Evolutionary conservation across 1,140 invertebrate species (phyloP).

Genomic region (Zophobas atratus): DNA sequence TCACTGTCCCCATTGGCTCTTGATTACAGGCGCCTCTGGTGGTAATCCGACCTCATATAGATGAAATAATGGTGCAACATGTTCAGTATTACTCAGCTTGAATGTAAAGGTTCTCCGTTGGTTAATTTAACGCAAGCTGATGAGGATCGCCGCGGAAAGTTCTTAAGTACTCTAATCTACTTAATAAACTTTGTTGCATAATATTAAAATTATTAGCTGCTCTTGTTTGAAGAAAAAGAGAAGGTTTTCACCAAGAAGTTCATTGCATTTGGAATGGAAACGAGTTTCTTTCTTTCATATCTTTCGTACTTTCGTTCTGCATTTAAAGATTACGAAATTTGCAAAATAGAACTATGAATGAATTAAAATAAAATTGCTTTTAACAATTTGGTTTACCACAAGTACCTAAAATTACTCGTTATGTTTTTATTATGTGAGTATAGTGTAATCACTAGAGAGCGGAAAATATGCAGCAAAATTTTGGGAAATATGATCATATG

Average conservation of each 20-base stretch:
- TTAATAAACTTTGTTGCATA: slow-evolving; percentile 14
- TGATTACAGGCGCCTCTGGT: background rate
- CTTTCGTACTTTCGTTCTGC: no score
- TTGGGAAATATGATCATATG: no score
- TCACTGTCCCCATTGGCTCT: background rate
- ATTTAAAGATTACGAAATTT: background rate
- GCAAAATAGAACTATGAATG: background rate
- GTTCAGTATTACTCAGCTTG: background rate
- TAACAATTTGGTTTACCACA: no score
- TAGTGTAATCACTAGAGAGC: no score
- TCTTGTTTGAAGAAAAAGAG: background rate
- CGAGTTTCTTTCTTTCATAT: no score
- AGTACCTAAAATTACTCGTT: no score
- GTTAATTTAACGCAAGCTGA: slow-evolving; percentile 18
- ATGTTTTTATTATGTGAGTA: no score
- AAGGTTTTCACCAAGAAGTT: background rate
- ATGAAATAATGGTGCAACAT: slow-evolving; percentile 3
- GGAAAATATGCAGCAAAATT: no score
- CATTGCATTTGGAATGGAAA: no score
- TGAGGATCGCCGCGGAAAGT: slow-evolving; percentile 11
- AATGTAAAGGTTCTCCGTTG: background rate
- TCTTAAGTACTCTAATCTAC: slow-evolving; percentile 16
- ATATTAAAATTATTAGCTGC: slow-evolving; percentile 24
- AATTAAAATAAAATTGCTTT: background rate
- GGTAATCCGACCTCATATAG: background rate